Evolutionary conservation across 2,797 vertebrate species (phyloP).

Genomic region (Eidolon dupreanum): DNA sequence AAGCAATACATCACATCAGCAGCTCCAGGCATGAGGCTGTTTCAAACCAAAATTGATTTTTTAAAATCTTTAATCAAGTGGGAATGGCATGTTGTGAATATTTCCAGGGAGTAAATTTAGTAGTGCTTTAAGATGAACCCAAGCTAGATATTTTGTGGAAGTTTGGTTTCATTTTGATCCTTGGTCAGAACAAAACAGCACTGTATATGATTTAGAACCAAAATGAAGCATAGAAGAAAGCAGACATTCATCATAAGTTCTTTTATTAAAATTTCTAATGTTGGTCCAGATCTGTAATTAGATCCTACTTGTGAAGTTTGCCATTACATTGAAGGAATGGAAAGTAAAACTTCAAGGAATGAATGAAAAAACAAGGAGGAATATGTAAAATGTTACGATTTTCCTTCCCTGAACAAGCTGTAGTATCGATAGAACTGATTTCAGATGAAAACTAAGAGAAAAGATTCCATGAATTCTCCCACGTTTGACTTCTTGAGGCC

Average conservation of each 20-base stretch:
- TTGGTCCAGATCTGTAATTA: constrained; percentile 33
- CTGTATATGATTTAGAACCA: not conserved
- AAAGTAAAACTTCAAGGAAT: not conserved
- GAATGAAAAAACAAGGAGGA: not conserved
- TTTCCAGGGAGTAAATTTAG: constrained; percentile 48
- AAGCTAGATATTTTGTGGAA: not conserved
- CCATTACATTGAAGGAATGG: not conserved
- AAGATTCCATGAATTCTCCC: not conserved
- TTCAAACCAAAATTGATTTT: constrained; percentile 71
- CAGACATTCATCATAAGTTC: not conserved
- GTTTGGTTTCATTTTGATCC: constrained; percentile 48
- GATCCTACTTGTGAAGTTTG: not conserved
- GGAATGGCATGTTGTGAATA: constrained; percentile 54
- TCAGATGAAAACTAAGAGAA: not conserved
- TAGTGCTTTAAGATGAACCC: constrained; percentile 24
- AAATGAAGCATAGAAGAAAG: not conserved
- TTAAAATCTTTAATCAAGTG: constrained; percentile 61
- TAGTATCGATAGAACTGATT: not conserved
- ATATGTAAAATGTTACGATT: not conserved
- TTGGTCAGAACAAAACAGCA: constrained; percentile 44
- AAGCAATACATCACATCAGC: constrained; percentile 54
- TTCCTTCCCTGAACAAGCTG: not conserved
- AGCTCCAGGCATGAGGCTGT: constrained; percentile 58
- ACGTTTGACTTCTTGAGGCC: not conserved
- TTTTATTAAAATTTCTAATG: constrained; percentile 37